Percentiles rank a stretch among this genome's conserved stretches.
Conservation (phyloP, 2,888 invertebrate species). For the Tupiocoris notatus region DNA sequence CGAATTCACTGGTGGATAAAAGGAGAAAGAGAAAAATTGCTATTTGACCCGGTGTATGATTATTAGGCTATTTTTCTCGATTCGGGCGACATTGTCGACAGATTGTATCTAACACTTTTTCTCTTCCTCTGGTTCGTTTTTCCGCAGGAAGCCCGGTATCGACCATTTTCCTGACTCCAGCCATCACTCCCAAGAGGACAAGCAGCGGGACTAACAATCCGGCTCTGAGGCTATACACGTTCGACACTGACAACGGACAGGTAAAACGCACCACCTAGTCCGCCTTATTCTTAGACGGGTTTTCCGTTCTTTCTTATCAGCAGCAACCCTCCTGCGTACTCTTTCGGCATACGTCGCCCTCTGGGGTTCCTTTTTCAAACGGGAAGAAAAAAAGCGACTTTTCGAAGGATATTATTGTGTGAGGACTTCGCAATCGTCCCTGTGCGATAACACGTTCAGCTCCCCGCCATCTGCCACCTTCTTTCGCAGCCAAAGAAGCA, state of each 20-base stretch:
- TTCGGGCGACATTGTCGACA: too few relatives aligned
- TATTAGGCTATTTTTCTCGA: too few relatives aligned
- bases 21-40: too few relatives aligned
- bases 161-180: constrained; percentile 79
- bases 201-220: constrained; percentile 80
- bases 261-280: constrained; percentile 55
- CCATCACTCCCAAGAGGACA: constrained; percentile 81
- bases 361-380: not conserved
- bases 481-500: not conserved
- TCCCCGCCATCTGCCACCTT: not conserved
- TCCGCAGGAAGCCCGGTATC: constrained; percentile 76
- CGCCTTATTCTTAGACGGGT: not conserved
- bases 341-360: not conserved
- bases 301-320: not conserved
- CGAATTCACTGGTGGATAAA: too few relatives aligned
- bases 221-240: constrained; percentile 82
- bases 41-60: too few relatives aligned
- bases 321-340: not conserved
- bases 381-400: not conserved
- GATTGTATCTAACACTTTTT: constrained; percentile 23
- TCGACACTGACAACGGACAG: constrained; percentile 82
- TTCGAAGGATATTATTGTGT: not conserved
- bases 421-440: not conserved
- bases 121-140: constrained; percentile 30
- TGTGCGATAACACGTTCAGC: not conserved